A percentile compares a stretch with the other conserved stretches of the same genome.
These are phyloP conservation scores for Ranitomeya imitator DNA, from an alignment of 2,113 vertebrate species.

Conservation along the genomic window DNA sequence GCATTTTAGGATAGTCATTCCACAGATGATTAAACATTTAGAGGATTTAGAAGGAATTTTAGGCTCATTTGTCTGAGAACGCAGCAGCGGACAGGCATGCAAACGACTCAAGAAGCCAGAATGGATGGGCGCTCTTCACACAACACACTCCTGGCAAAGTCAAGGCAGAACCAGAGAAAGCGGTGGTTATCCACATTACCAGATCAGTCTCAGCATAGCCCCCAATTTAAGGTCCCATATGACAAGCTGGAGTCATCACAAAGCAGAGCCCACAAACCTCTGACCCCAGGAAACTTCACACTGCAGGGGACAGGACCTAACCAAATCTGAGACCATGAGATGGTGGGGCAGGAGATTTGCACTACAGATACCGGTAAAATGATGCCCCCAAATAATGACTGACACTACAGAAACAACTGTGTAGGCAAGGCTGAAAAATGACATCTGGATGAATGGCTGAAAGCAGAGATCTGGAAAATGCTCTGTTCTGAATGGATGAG, in stretches of 20 bases:
- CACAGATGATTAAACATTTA: background rate
- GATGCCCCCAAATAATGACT: background rate
- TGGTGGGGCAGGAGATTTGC: no score
- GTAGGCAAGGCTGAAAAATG: background rate
- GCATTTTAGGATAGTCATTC: background rate
- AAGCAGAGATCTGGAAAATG: background rate
- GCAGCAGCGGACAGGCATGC: background rate
- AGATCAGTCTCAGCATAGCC: background rate
- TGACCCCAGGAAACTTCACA: no score
- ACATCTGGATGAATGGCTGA: background rate
- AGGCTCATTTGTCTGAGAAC: background rate
- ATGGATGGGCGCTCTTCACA: background rate
- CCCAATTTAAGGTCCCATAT: no score
- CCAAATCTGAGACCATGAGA: no score
- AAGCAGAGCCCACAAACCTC: no score
- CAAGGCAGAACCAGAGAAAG: background rate
- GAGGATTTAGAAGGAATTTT: background rate
- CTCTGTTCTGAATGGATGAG: background rate
- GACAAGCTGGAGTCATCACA: no score
- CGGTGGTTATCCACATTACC: background rate
- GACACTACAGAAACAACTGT: background rate
- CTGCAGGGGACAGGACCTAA: no score
- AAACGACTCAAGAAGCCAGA: background rate
- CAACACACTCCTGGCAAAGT: background rate
- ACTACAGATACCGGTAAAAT: no score